phyloP scores from a whole-genome alignment of 2,113 vertebrate genomes.

The Laticauda colubrina region DNA sequence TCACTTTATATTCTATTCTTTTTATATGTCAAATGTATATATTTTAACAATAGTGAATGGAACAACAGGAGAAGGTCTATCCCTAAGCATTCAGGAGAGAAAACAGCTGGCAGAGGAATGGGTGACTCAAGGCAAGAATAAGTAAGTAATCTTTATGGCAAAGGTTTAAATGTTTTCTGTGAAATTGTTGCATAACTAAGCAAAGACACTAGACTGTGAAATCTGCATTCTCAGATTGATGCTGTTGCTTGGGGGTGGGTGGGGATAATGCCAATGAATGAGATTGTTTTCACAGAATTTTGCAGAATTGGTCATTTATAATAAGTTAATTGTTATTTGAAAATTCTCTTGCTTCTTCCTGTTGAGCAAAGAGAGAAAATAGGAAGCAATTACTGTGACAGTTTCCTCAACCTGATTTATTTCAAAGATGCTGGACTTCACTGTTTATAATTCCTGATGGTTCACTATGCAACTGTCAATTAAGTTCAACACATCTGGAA shows the following conservation, averaged over 20 bases:
- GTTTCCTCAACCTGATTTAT: not conserved
- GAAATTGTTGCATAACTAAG: constrained; percentile 16
- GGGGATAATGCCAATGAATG: not conserved
- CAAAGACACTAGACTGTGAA: not conserved
- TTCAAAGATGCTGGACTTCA: not conserved
- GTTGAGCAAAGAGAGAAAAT: not conserved
- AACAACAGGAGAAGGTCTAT: constrained; percentile 91
- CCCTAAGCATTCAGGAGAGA: constrained; percentile 82
- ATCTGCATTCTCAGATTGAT: not conserved
- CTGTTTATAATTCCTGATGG: not conserved
- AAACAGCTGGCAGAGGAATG: constrained; percentile 83
- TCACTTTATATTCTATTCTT: not conserved
- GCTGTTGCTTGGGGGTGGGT: not conserved
- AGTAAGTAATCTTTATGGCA: constrained; percentile 69
- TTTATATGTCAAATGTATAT: not conserved
- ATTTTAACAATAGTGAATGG: constrained; percentile 84
- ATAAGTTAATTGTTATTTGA: not conserved
- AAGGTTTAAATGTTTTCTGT: not conserved
- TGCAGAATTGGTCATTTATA: not conserved
- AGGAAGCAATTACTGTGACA: not conserved
- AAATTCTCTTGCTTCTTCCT: not conserved
- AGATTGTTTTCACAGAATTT: not conserved
- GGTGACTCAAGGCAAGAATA: constrained; percentile 79
- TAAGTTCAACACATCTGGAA: not conserved
- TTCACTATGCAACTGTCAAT: not conserved